Evolutionary conservation across 2,797 vertebrate genomes (phyloP).

Genomic region (Halcyon chelicuti): DNA sequence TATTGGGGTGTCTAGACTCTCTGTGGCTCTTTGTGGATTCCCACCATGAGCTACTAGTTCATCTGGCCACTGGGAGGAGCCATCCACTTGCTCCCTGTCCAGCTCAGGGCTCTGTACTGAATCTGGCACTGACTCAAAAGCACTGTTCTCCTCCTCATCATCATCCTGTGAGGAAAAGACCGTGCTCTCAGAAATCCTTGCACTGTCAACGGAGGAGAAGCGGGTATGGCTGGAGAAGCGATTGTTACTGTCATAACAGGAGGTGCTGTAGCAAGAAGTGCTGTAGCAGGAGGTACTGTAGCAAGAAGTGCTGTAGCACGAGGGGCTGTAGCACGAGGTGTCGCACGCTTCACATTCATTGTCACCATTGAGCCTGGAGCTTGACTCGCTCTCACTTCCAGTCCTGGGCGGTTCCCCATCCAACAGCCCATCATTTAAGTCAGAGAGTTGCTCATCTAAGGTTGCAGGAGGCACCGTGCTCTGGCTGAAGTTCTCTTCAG

Average conservation of each 20-base stretch:
- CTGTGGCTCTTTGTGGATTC: conserved; percentile 75
- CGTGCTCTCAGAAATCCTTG: conserved; percentile 94
- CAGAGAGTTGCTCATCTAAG: conserved; percentile 84
- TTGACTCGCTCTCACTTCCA: conserved; percentile 87
- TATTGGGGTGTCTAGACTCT: conserved; percentile 81
- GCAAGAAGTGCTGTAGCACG: conserved; percentile 94
- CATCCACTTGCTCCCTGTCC: conserved; percentile 78
- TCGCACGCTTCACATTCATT: conserved; percentile 92
- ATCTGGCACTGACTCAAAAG: conserved; percentile 91
- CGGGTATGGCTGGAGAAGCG: conserved; percentile 93
- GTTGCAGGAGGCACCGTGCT: conserved; percentile 78
- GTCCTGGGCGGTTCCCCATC: conserved; percentile 82
- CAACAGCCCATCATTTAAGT: conserved; percentile 81
- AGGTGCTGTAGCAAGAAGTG: conserved; percentile 94
- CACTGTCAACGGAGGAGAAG: conserved; percentile 95
- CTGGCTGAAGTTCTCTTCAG: conserved; percentile 79
- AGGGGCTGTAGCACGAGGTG: conserved; percentile 93
- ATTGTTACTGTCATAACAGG: conserved; percentile 88
- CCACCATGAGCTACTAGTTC: conserved; percentile 76
- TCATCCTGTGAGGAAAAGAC: conserved; percentile 98
- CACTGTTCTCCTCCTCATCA: conserved; percentile 92
- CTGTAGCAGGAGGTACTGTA: conserved; percentile 95
- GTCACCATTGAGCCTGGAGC: conserved; percentile 81
- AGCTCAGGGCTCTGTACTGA: conserved; percentile 83
- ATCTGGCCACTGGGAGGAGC: conserved; percentile 77